phyloP scores from a whole-genome alignment of 2,113 vertebrate genomes.

The Neolamprologus fasciatus region DNA sequence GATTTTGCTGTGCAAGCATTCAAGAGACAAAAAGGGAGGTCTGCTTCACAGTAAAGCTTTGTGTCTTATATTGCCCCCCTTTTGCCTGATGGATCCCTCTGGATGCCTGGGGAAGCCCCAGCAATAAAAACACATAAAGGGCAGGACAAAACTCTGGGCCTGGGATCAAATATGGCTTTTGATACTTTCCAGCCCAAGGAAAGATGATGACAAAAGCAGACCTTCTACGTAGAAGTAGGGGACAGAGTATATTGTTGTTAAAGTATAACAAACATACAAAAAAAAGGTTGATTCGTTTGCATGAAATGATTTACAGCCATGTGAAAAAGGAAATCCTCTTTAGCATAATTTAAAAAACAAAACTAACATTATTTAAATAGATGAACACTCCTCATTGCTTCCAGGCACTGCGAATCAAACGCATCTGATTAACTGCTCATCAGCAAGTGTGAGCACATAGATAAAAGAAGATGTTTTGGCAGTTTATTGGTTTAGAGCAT shows the following conservation, averaged over 20 bases:
- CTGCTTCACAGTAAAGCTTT: not conserved
- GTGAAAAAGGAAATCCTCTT: not conserved
- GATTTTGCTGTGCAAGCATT: not conserved
- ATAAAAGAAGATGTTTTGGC: not conserved
- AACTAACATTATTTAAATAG: not conserved
- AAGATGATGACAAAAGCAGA: not conserved
- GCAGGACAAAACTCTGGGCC: not conserved
- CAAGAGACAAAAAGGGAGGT: not conserved
- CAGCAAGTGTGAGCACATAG: not conserved
- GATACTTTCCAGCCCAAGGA: not conserved
- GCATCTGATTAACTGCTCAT: not conserved
- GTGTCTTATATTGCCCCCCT: not conserved
- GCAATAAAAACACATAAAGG: not conserved
- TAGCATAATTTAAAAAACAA: not conserved
- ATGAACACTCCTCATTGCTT: not conserved
- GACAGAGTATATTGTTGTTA: not conserved
- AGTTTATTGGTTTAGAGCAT: not conserved
- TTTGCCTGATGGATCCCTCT: not conserved
- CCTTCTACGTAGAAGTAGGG: fast-evolving
- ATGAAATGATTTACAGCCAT: not conserved
- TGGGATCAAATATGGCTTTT: not conserved
- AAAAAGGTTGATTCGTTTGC: not conserved
- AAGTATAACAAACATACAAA: not conserved
- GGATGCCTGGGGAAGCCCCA: not conserved
- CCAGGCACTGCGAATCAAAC: not conserved